These are phyloP conservation scores for Dasyprocta punctata DNA, from an alignment of 2,113 vertebrate genomes.

Conservation along the genomic window DNA sequence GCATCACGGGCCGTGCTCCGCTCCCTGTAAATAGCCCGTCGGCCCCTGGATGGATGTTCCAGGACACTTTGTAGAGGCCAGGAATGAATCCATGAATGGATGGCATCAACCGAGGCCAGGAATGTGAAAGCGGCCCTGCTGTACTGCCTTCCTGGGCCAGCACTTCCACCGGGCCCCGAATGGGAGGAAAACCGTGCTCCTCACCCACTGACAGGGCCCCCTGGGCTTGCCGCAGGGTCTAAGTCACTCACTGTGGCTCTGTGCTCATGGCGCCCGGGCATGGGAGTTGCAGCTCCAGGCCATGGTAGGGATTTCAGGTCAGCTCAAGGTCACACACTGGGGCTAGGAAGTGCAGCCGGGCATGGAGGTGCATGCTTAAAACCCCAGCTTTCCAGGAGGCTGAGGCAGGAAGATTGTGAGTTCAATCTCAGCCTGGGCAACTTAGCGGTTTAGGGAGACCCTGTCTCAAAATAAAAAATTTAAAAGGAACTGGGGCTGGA, in stretches of 20 bases:
- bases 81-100: neutral
- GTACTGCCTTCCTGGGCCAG: neutral
- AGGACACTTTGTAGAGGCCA: neutral
- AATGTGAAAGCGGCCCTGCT: fast-evolving
- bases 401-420: neutral
- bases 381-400: neutral
- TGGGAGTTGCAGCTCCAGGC: neutral
- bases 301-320: fast-evolving
- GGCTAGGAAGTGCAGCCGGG: neutral
- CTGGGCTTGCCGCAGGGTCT: fast-evolving
- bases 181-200: neutral
- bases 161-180: fast-evolving
- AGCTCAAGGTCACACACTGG: neutral
- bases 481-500: neutral
- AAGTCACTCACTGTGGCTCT: neutral
- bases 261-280: too few species aligned
- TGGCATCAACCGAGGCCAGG: neutral
- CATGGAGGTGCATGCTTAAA: neutral
- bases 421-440: neutral
- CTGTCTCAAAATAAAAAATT: neutral
- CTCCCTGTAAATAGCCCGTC: neutral
- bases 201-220: neutral
- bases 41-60: neutral
- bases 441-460: neutral
- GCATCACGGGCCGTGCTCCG: fast-evolving